phyloP scores from a whole-genome alignment of 2,888 invertebrate species.

The Boloria euphrosyne region DNA sequence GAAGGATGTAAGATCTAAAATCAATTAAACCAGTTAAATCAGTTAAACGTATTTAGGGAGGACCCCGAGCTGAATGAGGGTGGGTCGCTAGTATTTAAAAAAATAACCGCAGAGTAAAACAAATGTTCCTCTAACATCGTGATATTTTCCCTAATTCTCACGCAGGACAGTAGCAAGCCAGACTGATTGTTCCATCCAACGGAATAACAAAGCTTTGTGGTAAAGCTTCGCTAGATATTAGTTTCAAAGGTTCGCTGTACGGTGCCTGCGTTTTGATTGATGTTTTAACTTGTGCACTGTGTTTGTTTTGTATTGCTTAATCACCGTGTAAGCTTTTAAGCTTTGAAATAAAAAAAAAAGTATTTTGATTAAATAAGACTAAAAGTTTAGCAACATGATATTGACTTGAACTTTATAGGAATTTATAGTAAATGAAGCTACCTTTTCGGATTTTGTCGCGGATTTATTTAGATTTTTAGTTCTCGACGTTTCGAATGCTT shows the following conservation, averaged over 20 bases:
- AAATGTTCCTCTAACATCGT: background rate
- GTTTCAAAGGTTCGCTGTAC: conserved; percentile 3
- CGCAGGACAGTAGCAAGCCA: conserved; percentile 4
- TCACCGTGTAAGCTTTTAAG: conserved; percentile 8
- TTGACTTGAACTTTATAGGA: too few relatives aligned
- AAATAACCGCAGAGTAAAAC: too few relatives aligned
- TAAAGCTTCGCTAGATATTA: conserved; percentile 1
- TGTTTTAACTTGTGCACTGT: background rate
- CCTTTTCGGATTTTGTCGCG: too few relatives aligned
- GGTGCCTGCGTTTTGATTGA: conserved; percentile 11
- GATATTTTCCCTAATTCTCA: background rate
- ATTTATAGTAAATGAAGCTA: too few relatives aligned
- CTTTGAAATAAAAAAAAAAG: too few relatives aligned
- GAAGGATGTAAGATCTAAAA: conserved; percentile 15
- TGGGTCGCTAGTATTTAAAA: too few relatives aligned
- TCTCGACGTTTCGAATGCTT: too few relatives aligned
- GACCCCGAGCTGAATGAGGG: too few relatives aligned
- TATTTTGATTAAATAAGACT: too few relatives aligned
- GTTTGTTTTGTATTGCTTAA: conserved; percentile 10
- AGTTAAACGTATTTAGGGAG: background rate
- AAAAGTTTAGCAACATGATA: too few relatives aligned
- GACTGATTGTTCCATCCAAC: conserved; percentile 12
- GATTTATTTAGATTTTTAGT: too few relatives aligned
- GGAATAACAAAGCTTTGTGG: conserved; percentile 18
- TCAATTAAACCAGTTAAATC: conserved; percentile 19